phyloP scores from a whole-genome alignment of 2,888 invertebrate genomes.

The Strigamia maritima region DNA sequence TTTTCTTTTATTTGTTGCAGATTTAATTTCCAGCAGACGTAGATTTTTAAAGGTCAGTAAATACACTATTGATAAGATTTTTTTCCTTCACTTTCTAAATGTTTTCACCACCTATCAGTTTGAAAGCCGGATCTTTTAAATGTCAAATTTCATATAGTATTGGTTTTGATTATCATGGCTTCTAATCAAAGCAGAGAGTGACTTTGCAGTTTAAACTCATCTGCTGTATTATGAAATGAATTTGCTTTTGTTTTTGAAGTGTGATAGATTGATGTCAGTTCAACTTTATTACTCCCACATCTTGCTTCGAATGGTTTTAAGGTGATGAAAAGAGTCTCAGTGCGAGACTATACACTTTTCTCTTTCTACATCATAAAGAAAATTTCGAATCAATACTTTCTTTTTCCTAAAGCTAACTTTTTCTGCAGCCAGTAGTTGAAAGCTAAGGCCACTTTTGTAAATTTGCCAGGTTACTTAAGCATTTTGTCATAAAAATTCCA shows the following conservation, averaged over 20 bases:
- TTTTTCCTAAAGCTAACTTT: background rate
- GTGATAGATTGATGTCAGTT: slow-evolving; percentile 28
- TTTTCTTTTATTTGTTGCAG: background rate
- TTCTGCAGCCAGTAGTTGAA: background rate
- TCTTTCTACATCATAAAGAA: background rate
- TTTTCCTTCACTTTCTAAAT: background rate
- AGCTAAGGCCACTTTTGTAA: slow-evolving; percentile 37
- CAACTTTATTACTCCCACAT: slow-evolving; percentile 13
- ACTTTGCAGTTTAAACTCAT: slow-evolving; percentile 31
- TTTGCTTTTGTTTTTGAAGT: slow-evolving; percentile 34
- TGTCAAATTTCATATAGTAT: slow-evolving; percentile 24
- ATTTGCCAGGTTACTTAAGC: slow-evolving; percentile 29
- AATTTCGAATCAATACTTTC: slow-evolving; percentile 19
- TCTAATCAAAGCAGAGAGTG: slow-evolving; percentile 28
- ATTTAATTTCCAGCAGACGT: background rate
- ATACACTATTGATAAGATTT: background rate
- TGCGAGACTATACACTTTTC: slow-evolving; percentile 21
- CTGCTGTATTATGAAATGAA: slow-evolving; percentile 25
- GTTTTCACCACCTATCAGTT: slow-evolving; percentile 2
- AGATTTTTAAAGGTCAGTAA: background rate
- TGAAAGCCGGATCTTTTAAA: slow-evolving; percentile 28
- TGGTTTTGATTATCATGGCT: slow-evolving; percentile 28
- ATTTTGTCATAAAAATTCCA: slow-evolving; percentile 35
- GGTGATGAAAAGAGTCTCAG: slow-evolving; percentile 29
- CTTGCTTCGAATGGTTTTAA: slow-evolving; percentile 17